These are phyloP conservation scores for silkworm (Bombyx mori) DNA, from an alignment of 1,140 invertebrate species.

Conservation along the genomic window DNA sequence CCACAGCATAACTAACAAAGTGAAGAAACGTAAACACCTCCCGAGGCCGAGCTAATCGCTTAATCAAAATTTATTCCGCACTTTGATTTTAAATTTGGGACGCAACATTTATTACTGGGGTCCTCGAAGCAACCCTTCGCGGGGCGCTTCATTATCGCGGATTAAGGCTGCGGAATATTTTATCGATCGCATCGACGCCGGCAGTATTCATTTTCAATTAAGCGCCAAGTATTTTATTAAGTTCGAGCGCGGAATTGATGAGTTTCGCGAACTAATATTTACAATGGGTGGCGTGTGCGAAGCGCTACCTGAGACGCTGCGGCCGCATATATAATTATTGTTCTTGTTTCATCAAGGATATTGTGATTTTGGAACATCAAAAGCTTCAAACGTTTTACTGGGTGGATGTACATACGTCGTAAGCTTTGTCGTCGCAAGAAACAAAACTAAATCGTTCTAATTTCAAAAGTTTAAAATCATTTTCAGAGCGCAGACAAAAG, in stretches of 20 bases:
- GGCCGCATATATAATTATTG: constrained; percentile 15
- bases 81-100: constrained; percentile 70
- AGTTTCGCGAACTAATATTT: constrained; percentile 71
- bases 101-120: constrained; percentile 67
- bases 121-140: constrained; percentile 60
- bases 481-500: no score
- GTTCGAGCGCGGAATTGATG: constrained; percentile 67
- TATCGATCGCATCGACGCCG: constrained; percentile 60
- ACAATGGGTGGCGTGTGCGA: constrained; percentile 53
- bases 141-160: constrained; percentile 65
- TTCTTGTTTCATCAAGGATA: no score
- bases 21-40: constrained; percentile 58
- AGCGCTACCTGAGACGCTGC: constrained; percentile 25
- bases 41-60: constrained; percentile 57
- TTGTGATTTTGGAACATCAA: no score
- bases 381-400: no score
- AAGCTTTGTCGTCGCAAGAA: no score
- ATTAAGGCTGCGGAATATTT: constrained; percentile 69
- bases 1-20: constrained; percentile 28
- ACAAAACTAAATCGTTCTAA: no score
- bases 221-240: constrained; percentile 71
- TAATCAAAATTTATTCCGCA: constrained; percentile 71
- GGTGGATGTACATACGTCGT: no score
- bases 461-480: no score
- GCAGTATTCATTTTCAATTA: constrained; percentile 71